These are phyloP conservation scores for Sinocyclocheilus grahami DNA, from an alignment of 2,113 vertebrate genomes.

Conservation along the genomic window DNA sequence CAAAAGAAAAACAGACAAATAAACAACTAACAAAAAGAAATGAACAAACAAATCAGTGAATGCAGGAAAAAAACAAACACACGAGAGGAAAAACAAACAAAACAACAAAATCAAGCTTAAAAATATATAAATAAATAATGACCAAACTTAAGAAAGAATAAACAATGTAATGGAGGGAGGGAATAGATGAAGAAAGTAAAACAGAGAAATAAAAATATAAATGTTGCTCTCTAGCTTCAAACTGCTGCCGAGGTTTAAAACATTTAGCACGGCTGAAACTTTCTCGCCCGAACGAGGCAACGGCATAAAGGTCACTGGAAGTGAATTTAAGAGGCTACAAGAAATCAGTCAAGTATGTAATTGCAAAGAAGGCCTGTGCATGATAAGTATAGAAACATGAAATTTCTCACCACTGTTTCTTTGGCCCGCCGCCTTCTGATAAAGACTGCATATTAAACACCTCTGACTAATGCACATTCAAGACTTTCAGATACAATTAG, in stretches of 20 bases:
- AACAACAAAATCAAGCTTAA: no score
- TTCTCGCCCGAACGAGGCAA: slow-evolving; percentile 64
- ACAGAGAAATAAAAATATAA: background rate
- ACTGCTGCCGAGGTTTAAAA: slow-evolving; percentile 66
- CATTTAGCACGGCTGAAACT: slow-evolving; percentile 76
- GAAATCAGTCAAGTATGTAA: slow-evolving; percentile 83
- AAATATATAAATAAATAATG: no score
- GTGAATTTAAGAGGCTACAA: slow-evolving; percentile 78
- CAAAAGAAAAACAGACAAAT: background rate
- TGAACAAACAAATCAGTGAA: background rate
- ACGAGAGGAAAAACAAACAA: background rate
- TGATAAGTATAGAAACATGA: slow-evolving; percentile 76
- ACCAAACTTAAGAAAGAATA: background rate
- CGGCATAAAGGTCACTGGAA: slow-evolving; percentile 81
- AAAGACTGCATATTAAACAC: slow-evolving; percentile 68
- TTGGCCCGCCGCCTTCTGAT: slow-evolving; percentile 62
- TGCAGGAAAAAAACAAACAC: background rate
- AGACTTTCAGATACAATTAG: slow-evolving; percentile 57
- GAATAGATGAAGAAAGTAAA: background rate
- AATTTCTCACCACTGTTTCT: slow-evolving; percentile 61
- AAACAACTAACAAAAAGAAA: background rate
- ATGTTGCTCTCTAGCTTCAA: slow-evolving; percentile 55
- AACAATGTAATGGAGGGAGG: background rate
- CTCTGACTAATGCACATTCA: slow-evolving; percentile 58
- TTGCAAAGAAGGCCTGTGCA: slow-evolving; percentile 72